These are phyloP conservation scores for Drosophila lutescens DNA, from an alignment of 2,888 invertebrate species.

Conservation along the genomic window DNA sequence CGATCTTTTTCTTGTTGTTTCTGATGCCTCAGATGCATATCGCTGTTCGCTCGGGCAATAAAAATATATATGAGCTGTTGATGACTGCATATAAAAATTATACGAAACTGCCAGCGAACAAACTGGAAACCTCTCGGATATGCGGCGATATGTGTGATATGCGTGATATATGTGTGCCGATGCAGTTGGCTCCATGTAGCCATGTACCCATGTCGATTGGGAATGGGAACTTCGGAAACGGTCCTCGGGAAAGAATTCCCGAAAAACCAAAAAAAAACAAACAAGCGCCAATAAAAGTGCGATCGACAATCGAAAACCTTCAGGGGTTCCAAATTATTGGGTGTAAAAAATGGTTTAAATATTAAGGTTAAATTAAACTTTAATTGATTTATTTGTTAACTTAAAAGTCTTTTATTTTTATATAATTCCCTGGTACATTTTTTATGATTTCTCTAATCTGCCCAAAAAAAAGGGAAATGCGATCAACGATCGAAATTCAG, in stretches of 20 bases:
- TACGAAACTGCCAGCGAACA: slow-evolving; percentile 55
- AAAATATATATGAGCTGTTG: slow-evolving; percentile 79
- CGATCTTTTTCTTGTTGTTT: slow-evolving; percentile 45
- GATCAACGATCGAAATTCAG: too few species aligned
- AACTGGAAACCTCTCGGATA: slow-evolving; percentile 5
- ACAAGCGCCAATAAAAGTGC: background rate
- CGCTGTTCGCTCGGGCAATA: slow-evolving; percentile 70
- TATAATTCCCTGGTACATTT: too few species aligned
- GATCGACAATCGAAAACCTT: background rate
- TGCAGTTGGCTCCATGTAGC: background rate
- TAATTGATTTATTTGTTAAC: too few species aligned
- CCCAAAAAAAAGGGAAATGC: too few species aligned
- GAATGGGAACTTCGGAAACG: slow-evolving; percentile 12
- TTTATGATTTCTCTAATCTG: too few species aligned
- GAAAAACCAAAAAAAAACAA: background rate
- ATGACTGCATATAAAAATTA: slow-evolving; percentile 77
- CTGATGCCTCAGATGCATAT: slow-evolving; percentile 68
- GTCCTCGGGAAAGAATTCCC: background rate
- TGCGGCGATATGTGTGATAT: slow-evolving; percentile 18
- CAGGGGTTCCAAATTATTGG: background rate
- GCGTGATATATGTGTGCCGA: slow-evolving; percentile 17
- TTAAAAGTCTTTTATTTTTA: too few species aligned
- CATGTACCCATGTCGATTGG: background rate
- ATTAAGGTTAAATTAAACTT: too few species aligned
- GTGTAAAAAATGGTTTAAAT: background rate